These are phyloP conservation scores for Troides oblongomaculatus DNA, from an alignment of 2,888 invertebrate genomes.

Conservation along the genomic window DNA sequence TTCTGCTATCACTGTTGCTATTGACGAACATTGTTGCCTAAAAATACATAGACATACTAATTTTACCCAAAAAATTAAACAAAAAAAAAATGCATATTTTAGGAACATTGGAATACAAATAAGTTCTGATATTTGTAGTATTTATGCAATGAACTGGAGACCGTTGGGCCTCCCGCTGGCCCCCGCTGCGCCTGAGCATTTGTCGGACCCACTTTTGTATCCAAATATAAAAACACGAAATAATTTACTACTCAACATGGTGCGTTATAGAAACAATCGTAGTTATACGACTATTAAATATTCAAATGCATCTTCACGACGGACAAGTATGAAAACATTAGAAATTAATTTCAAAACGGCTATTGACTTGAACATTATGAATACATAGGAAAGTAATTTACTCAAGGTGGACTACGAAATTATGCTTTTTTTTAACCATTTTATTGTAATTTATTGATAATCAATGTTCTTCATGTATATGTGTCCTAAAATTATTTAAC, in stretches of 20 bases:
- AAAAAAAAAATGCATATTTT: constrained; percentile 29
- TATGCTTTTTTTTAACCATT: background rate
- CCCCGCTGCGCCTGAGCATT: constrained; percentile 53
- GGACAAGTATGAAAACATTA: constrained; percentile 33
- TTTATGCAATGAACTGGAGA: constrained; percentile 59
- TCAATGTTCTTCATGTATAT: background rate
- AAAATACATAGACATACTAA: background rate
- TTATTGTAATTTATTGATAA: background rate
- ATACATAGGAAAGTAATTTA: constrained; percentile 10
- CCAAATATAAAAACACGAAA: constrained; percentile 61
- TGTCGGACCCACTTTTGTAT: constrained; percentile 61
- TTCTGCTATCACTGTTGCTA: background rate
- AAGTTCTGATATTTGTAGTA: constrained; percentile 59
- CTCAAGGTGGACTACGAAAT: constrained; percentile 2
- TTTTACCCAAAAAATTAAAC: constrained; percentile 21
- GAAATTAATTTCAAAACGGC: constrained; percentile 29
- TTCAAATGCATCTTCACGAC: constrained; percentile 43
- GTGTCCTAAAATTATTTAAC: too few species aligned
- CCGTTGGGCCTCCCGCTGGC: constrained; percentile 56
- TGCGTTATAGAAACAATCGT: constrained; percentile 50
- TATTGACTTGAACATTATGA: background rate
- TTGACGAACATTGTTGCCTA: background rate
- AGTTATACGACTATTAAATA: constrained; percentile 50
- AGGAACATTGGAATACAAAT: constrained; percentile 37
- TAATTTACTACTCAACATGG: constrained; percentile 59